Conservation (phyloP, 2,888 invertebrate genomes). For the Macrophya alboannulata region DNA sequence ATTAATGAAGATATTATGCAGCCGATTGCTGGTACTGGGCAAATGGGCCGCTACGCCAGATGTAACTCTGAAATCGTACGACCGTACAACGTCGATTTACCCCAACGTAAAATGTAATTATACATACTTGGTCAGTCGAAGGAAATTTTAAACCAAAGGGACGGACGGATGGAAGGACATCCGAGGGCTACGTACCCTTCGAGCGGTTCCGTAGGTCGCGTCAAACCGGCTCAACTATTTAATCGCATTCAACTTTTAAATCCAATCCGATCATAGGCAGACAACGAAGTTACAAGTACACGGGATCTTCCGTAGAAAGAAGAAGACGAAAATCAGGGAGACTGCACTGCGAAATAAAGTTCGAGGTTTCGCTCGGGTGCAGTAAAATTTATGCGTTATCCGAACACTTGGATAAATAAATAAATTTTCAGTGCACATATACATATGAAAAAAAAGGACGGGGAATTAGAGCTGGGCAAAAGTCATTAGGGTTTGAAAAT, state of each 20-base stretch:
- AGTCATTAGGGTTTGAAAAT: slow-evolving; percentile 66
- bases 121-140: slow-evolving; percentile 10
- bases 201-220: background rate
- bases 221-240: background rate
- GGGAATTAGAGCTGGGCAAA: slow-evolving; percentile 18
- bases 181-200: background rate
- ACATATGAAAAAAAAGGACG: background rate
- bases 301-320: background rate
- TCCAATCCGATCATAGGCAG: background rate
- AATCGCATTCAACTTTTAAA: background rate
- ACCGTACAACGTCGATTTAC: background rate
- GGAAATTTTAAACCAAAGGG: slow-evolving; percentile 1
- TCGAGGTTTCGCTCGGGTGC: background rate
- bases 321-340: background rate
- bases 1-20: slow-evolving; percentile 65
- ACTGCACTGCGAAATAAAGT: background rate
- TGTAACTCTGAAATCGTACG: slow-evolving; percentile 57
- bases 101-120: slow-evolving; percentile 37
- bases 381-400: background rate
- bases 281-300: background rate
- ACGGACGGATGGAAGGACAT: background rate
- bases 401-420: background rate
- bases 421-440: background rate
- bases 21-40: slow-evolving; percentile 61
- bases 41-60: slow-evolving; percentile 62